Evolutionary conservation across 2,797 vertebrate genomes (phyloP), one percentile per base, ranked within the genome.

Genomic region (Chelonia mydas): DNA sequence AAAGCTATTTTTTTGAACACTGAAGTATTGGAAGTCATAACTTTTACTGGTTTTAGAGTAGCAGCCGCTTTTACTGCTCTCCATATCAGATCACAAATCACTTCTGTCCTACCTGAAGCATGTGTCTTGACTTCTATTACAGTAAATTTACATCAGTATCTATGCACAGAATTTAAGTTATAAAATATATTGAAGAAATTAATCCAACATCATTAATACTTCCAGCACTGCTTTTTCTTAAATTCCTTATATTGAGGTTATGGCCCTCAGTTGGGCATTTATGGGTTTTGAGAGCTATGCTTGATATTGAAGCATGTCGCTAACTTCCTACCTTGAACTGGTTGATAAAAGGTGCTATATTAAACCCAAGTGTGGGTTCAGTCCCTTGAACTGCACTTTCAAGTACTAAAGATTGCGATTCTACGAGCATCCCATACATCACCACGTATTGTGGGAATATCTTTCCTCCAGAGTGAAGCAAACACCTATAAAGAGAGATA

Each of bases 281-380:
- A 84, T 27, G 83, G 17, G 37, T 49, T 94, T 55, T 94, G 61
- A 78, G n/a, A 93, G 90, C 5, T 33, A 25, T 54, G 31, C 49
- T 74, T 87, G 50, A 51, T 27, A 78, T 37, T 23, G 76, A 88
- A 72, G 41, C 21, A 86, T 27, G 37, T 21, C 41, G 95, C 97
- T 57, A 81, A 50, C 41, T 86, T 86, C 96, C 89, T 98, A 99
- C 99, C 95, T 99, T 99, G 97, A 99, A 99, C 94, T 99, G 99
- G 98, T 99, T 99, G 98, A 99, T 99, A 94, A 99, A 99, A 72
- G 99, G 99, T 33, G 99, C 99, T 45, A 99, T 99, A 84, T 99
- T 99, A 94, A 99, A 99, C 3, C 99, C 99, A 83, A 99, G 98
- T 2, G 99, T 99, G 17, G 99, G 98, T 89, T 99, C 98, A 88